These are phyloP conservation scores for Morpho deidamia DNA, from an alignment of 2,888 invertebrate genomes.

Conservation along the genomic window DNA sequence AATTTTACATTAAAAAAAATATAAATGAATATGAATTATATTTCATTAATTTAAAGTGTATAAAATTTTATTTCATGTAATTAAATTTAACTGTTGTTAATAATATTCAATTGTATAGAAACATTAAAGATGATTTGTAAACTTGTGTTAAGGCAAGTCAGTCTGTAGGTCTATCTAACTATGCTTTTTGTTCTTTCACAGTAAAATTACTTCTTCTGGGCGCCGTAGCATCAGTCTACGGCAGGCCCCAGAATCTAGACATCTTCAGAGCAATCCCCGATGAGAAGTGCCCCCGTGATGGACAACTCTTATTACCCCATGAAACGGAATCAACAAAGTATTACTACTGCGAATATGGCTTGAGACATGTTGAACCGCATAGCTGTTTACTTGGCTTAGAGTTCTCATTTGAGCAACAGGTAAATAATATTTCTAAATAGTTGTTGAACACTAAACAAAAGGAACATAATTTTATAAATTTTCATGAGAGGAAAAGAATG, in stretches of 20 bases:
- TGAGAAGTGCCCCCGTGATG: background rate
- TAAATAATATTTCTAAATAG: conserved; percentile 15
- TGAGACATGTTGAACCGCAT: conserved; percentile 30
- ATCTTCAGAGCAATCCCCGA: background rate
- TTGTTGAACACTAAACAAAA: too few species aligned
- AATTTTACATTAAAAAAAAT: too few species aligned
- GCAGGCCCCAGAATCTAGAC: conserved; percentile 22
- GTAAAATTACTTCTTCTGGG: conserved; percentile 35
- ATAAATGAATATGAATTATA: background rate
- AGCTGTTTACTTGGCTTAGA: conserved; percentile 42
- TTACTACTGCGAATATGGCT: conserved; percentile 52
- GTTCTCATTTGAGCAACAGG: conserved; percentile 42
- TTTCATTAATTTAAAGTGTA: background rate
- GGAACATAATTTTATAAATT: background rate
- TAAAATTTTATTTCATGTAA: too few species aligned
- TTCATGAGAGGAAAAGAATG: background rate
- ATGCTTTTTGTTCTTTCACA: conserved; percentile 17
- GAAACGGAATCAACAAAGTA: conserved; percentile 52
- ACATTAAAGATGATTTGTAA: background rate
- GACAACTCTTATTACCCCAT: conserved; percentile 36
- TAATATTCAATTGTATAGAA: too few species aligned
- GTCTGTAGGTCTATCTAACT: too few species aligned
- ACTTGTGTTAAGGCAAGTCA: too few species aligned
- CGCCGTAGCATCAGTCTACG: conserved; percentile 30
- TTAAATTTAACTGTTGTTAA: too few species aligned